These are phyloP conservation scores for Aphaenogaster ashmeadi DNA, from an alignment of 1,140 invertebrate species.

Conservation along the genomic window DNA sequence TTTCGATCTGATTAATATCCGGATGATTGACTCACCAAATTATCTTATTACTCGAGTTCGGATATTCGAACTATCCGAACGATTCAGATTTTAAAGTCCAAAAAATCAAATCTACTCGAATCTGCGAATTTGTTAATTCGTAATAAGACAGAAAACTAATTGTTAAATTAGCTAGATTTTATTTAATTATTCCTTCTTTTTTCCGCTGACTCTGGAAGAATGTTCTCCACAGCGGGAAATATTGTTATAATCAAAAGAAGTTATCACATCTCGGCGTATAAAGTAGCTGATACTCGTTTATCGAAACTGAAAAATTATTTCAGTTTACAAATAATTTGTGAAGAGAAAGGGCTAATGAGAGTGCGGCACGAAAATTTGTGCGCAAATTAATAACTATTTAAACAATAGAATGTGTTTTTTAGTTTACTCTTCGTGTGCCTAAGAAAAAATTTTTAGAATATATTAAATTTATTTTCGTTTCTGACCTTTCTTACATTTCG, in stretches of 20 bases:
- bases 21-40: no score
- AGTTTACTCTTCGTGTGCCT: neutral
- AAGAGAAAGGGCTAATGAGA: no score
- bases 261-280: neutral
- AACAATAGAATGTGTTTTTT: neutral
- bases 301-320: neutral
- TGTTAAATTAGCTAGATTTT: neutral
- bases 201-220: neutral
- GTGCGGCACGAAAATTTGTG: no score
- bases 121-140: no score
- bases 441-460: neutral
- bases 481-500: no score
- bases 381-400: no score
- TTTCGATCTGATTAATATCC: neutral
- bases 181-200: neutral
- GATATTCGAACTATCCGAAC: neutral
- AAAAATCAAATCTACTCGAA: neutral
- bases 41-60: no score
- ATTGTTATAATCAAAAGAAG: neutral
- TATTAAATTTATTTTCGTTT: neutral
- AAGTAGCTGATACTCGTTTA: neutral
- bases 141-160: neutral
- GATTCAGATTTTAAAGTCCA: neutral
- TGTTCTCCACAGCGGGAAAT: neutral
- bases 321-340: neutral